phyloP scores from a whole-genome alignment of 1,140 invertebrate species.

The Drosophila malerkotliana region DNA sequence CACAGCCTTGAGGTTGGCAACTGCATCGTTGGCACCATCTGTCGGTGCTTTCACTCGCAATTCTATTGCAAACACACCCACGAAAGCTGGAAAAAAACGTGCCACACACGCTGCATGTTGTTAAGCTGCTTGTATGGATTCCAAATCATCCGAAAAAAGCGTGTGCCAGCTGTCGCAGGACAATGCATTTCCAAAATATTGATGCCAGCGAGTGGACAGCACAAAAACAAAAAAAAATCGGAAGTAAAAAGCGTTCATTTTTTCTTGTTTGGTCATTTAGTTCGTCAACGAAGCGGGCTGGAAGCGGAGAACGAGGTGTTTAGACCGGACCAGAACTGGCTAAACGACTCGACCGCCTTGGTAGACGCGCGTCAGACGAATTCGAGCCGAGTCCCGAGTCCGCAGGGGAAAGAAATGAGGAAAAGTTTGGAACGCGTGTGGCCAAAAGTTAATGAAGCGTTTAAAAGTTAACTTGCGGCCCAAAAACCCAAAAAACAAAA shows the following conservation, averaged over 20 bases:
- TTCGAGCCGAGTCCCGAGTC: conserved; percentile 18
- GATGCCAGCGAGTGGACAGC: conserved; percentile 21
- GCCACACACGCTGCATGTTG: conserved; percentile 57
- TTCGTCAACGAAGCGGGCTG: conserved; percentile 2
- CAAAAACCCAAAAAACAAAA: conserved; percentile 4
- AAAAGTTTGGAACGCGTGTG: conserved; percentile 66
- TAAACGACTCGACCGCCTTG: conserved; percentile 46
- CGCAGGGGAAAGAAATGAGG: conserved; percentile 33
- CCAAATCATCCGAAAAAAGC: conserved; percentile 73
- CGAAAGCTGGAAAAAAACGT: conserved; percentile 26
- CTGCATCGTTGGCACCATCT: conserved; percentile 45
- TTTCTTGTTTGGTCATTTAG: conserved; percentile 5
- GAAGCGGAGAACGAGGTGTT: conserved; percentile 53
- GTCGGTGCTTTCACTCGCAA: conserved; percentile 40
- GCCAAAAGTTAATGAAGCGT: conserved; percentile 80
- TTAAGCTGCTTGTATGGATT: conserved; percentile 70
- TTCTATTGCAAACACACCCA: conserved; percentile 46
- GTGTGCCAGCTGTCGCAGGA: conserved; percentile 69
- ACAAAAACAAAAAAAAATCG: conserved; percentile 58
- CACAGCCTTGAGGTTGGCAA: conserved; percentile 18
- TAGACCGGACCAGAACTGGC: conserved; percentile 53
- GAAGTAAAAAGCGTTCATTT: conserved; percentile 64
- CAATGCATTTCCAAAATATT: conserved; percentile 55
- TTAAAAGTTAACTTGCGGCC: conserved; percentile 70
- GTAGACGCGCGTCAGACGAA: conserved; percentile 71